These are phyloP conservation scores for Chrysocyon brachyurus DNA, from an alignment of 2,797 vertebrate genomes.

Conservation along the genomic window DNA sequence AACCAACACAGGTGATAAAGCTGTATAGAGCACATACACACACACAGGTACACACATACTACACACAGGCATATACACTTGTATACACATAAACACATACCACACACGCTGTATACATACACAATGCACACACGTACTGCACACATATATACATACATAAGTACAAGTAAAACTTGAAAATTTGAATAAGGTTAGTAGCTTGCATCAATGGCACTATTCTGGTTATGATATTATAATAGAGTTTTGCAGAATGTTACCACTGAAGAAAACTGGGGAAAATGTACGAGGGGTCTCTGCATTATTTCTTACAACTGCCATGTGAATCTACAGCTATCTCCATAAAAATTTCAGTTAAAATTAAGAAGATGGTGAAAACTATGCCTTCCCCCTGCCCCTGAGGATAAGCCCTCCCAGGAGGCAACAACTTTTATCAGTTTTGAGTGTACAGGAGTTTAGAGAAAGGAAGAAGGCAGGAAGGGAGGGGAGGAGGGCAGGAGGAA, in stretches of 20 bases:
- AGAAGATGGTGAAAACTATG: background rate
- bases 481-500: background rate
- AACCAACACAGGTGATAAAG: background rate
- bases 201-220: background rate
- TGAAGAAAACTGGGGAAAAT: background rate
- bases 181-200: background rate
- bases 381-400: background rate
- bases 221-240: background rate
- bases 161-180: background rate
- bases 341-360: background rate
- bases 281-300: background rate
- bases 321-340: background rate
- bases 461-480: too few species aligned
- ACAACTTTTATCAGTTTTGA: background rate
- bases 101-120: background rate
- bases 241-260: constrained; percentile 44
- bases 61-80: background rate
- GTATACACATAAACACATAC: background rate
- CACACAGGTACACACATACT: background rate
- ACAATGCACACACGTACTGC: background rate
- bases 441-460: background rate
- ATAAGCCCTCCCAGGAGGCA: background rate
- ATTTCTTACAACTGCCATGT: background rate
- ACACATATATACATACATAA: background rate
- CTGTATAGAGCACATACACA: background rate